These are phyloP conservation scores for Theocolax elegans DNA, from an alignment of 1,140 invertebrate species.

Conservation along the genomic window DNA sequence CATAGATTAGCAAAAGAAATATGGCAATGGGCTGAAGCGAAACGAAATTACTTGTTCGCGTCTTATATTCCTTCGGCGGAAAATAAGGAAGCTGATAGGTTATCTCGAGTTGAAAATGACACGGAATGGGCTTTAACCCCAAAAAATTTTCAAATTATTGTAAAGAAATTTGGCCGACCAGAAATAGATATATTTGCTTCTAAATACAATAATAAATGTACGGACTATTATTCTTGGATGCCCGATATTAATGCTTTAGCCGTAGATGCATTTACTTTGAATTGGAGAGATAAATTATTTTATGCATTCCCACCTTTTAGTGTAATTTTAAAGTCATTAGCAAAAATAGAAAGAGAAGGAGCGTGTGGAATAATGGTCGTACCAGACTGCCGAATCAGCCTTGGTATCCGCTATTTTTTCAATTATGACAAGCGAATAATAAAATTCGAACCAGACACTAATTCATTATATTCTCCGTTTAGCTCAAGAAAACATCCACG, in stretches of 20 bases:
- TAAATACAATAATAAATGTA: slow-evolving; percentile 45
- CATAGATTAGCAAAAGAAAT: slow-evolving; percentile 9
- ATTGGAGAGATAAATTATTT: slow-evolving; percentile 13
- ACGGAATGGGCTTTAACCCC: slow-evolving; percentile 40
- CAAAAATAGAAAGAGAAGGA: slow-evolving; percentile 6
- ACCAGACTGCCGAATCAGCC: slow-evolving; percentile 38
- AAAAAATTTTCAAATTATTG: slow-evolving; percentile 28
- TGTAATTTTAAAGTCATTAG: neutral
- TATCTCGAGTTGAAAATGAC: slow-evolving; percentile 46
- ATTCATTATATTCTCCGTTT: slow-evolving; percentile 31
- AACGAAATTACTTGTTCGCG: slow-evolving; percentile 22
- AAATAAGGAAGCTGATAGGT: slow-evolving; percentile 44
- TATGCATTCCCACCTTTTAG: slow-evolving; percentile 39
- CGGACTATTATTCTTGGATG: slow-evolving; percentile 45
- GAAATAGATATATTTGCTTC: slow-evolving; percentile 48
- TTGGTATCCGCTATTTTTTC: slow-evolving; percentile 24
- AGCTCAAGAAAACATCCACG: slow-evolving; percentile 20
- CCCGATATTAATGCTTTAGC: slow-evolving; percentile 34
- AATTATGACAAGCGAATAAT: slow-evolving; percentile 26
- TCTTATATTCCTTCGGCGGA: slow-evolving; percentile 40
- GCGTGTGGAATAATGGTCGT: slow-evolving; percentile 13
- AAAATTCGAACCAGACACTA: slow-evolving; percentile 25
- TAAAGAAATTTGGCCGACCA: slow-evolving; percentile 44
- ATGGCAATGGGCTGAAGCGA: neutral
- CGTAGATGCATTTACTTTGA: slow-evolving; percentile 43